These are phyloP conservation scores for Cephus runcator DNA, from an alignment of 2,888 invertebrate genomes.

Conservation along the genomic window DNA sequence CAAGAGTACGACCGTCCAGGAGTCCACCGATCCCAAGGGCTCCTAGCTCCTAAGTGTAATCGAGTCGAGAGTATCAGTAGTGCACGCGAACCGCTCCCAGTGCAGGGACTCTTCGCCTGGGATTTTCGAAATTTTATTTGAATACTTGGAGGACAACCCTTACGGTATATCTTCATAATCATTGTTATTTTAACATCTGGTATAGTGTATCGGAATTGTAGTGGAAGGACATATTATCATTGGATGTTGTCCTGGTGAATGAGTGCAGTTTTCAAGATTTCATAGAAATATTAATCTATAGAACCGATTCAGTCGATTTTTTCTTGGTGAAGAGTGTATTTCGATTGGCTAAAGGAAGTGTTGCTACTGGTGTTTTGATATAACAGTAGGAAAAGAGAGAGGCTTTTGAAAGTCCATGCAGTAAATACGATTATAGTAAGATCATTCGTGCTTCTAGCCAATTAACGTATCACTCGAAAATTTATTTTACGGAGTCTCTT, in stretches of 20 bases:
- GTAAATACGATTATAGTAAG: background rate
- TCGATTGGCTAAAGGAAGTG: background rate
- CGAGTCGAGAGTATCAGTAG: background rate
- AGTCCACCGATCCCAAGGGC: slow-evolving; percentile 14
- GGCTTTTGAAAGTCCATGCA: background rate
- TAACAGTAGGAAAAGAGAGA: background rate
- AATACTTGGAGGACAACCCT: background rate
- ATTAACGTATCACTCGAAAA: background rate
- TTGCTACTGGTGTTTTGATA: background rate
- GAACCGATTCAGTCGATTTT: background rate
- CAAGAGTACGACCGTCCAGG: slow-evolving; percentile 21
- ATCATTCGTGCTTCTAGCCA: background rate
- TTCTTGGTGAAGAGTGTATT: background rate
- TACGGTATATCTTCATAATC: background rate
- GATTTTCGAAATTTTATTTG: background rate
- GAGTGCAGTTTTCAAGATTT: too few species aligned
- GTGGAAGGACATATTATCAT: background rate
- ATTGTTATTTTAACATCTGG: background rate
- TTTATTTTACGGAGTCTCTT: background rate
- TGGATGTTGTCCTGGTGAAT: background rate
- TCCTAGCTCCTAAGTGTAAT: slow-evolving; percentile 9
- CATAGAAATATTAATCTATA: too few species aligned
- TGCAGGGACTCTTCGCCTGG: background rate
- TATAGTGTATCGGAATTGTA: background rate
- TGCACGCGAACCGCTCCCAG: background rate